These are phyloP conservation scores for Apostichopus japonicus DNA, from an alignment of 35 echinoderm and acorn worm genomes.

Conservation along the genomic window DNA sequence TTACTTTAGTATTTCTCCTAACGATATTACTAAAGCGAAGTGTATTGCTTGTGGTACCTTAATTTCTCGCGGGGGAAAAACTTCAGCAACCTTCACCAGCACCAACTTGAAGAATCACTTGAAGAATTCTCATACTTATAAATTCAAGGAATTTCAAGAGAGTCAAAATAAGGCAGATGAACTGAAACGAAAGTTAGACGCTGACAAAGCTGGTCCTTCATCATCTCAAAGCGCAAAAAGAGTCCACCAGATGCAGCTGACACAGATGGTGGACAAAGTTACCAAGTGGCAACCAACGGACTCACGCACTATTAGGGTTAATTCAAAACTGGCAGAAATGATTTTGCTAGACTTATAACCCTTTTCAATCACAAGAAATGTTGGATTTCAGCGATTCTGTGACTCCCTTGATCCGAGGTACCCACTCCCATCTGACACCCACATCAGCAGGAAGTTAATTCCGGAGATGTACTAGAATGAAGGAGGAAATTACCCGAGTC, in stretches of 20 bases:
- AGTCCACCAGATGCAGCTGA: slow-evolving; percentile 2
- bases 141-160: slow-evolving; percentile 14
- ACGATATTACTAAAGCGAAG: background rate
- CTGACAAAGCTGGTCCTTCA: background rate
- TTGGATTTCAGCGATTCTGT: no score
- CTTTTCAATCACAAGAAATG: no score
- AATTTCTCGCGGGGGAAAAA: no score
- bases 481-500: no score
- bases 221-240: background rate
- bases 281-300: background rate
- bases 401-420: no score
- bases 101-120: slow-evolving; percentile 35
- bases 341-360: slow-evolving; percentile 7
- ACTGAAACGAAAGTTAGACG: background rate
- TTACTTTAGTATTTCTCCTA: background rate
- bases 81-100: background rate
- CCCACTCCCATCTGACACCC: no score
- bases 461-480: no score
- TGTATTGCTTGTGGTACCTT: background rate
- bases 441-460: no score
- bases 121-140: background rate
- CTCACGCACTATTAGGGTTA: background rate
- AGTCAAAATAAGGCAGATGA: background rate
- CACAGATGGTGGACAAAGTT: slow-evolving; percentile 6
- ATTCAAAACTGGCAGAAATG: slow-evolving; percentile 15